These are phyloP conservation scores for Epiblema foenella DNA, from an alignment of 2,888 invertebrate species.

Conservation along the genomic window DNA sequence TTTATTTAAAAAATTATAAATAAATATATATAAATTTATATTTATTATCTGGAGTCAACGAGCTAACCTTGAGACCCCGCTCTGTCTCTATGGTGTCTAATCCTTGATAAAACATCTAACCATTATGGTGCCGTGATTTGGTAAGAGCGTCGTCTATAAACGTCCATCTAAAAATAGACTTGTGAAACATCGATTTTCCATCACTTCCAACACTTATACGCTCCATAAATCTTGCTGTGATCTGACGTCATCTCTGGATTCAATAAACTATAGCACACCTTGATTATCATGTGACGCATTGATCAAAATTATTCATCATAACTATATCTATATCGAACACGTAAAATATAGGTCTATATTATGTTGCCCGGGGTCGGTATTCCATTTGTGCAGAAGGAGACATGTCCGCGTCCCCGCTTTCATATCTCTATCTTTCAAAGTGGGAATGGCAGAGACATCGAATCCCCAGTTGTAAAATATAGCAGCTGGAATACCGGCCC, in stretches of 20 bases:
- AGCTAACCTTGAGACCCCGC: too few species aligned
- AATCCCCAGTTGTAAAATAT: too few species aligned
- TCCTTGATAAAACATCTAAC: constrained; percentile 36
- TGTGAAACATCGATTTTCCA: constrained; percentile 34
- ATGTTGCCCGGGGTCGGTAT: too few species aligned
- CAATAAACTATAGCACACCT: constrained; percentile 2
- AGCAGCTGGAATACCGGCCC: neutral
- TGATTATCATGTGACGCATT: neutral
- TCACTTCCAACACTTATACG: constrained; percentile 34
- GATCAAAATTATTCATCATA: neutral
- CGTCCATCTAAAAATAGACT: constrained; percentile 36
- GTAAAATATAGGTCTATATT: too few species aligned
- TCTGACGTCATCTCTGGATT: constrained; percentile 5
- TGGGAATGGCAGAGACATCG: too few species aligned
- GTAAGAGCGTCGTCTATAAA: constrained; percentile 40
- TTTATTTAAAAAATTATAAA: too few species aligned
- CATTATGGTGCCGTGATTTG: constrained; percentile 33
- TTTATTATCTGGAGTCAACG: too few species aligned
- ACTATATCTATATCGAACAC: too few species aligned
- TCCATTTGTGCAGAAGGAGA: neutral
- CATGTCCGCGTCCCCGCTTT: neutral
- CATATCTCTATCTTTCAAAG: too few species aligned
- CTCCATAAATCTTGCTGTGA: constrained; percentile 32
- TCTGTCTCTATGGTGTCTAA: too few species aligned
- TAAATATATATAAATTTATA: too few species aligned